Evolutionary conservation across 2,797 vertebrate genomes (phyloP).

Genomic region (Coracias cyanogaster): DNA sequence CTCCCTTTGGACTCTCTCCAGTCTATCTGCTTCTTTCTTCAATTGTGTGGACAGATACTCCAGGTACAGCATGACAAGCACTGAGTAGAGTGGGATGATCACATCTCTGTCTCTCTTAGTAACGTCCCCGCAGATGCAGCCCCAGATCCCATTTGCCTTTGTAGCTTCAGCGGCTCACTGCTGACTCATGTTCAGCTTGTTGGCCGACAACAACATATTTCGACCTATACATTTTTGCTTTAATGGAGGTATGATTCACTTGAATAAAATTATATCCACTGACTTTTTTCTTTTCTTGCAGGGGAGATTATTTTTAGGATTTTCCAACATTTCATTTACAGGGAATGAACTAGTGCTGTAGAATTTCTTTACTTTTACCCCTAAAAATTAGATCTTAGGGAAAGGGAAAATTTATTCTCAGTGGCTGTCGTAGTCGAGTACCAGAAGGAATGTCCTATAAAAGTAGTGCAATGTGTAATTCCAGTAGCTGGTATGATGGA

Average conservation of each 20-base stretch:
- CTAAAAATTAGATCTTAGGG: not conserved
- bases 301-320: not conserved
- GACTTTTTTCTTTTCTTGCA: not conserved
- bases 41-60: not conserved
- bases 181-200: not conserved
- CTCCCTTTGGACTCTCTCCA: not conserved
- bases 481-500: rapidly evolving
- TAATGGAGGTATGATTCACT: not conserved
- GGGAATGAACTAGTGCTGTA: not conserved
- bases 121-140: not conserved
- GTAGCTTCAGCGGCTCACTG: not conserved
- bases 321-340: not conserved
- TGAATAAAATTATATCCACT: not conserved
- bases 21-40: not conserved
- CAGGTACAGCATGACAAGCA: not conserved
- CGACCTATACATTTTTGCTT: not conserved
- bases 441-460: not conserved
- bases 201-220: not conserved
- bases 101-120: not conserved
- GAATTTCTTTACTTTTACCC: not conserved
- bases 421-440: not conserved
- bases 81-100: not conserved
- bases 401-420: not conserved
- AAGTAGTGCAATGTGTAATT: not conserved
- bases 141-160: not conserved